Conservation (phyloP, 92 coral and sea anemone species). For the Umimayanthus chanpuru region DNA sequence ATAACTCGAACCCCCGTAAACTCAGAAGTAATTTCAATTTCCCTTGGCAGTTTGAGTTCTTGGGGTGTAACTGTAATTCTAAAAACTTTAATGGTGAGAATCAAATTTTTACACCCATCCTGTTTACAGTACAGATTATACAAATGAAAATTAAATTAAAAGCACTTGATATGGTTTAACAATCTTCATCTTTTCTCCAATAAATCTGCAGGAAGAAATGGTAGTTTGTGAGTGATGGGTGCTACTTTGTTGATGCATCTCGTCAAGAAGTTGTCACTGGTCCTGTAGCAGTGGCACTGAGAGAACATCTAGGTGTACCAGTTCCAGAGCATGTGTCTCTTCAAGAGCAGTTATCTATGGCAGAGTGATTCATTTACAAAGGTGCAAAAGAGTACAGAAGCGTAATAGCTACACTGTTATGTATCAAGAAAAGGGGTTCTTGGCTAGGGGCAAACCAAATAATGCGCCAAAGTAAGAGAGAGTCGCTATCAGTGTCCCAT, state of each 20-base stretch:
- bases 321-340: conserved; percentile 32
- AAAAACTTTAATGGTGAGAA: too few species aligned
- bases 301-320: conserved; percentile 31
- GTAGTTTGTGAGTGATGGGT: conserved; percentile 47
- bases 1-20: too few species aligned
- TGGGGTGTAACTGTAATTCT: too few species aligned
- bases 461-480: conserved; percentile 40
- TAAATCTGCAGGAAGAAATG: conserved; percentile 39
- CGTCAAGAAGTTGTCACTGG: conserved; percentile 36
- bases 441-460: conserved; percentile 44
- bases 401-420: conserved; percentile 47
- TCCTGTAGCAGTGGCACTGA: conserved; percentile 37
- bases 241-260: conserved; percentile 41
- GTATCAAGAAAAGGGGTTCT: conserved; percentile 30
- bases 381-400: conserved; percentile 36
- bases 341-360: conserved; percentile 45
- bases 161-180: too few species aligned
- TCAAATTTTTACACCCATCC: too few species aligned
- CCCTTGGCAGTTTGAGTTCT: too few species aligned
- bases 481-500: conserved; percentile 35
- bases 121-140: too few species aligned
- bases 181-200: neutral
- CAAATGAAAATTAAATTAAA: too few species aligned
- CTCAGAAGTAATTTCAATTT: too few species aligned
- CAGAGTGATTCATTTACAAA: conserved; percentile 44